These are phyloP conservation scores for Nematopogon swammerdamellus DNA, from an alignment of 2,888 invertebrate species.

Conservation along the genomic window DNA sequence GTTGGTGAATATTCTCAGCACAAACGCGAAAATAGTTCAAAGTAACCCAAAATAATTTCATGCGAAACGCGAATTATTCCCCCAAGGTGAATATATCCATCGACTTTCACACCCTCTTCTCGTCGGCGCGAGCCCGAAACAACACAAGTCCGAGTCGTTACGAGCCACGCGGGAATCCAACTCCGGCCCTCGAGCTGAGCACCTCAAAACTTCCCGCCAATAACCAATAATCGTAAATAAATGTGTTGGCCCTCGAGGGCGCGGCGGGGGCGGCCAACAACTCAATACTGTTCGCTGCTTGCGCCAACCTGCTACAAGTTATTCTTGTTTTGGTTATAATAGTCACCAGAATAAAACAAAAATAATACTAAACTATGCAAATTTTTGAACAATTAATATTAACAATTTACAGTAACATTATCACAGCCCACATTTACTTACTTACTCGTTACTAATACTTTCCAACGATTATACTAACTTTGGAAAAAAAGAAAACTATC, in stretches of 20 bases:
- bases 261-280: not conserved
- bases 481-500: too few species aligned
- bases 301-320: too few species aligned
- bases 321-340: too few species aligned
- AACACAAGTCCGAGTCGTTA: not conserved
- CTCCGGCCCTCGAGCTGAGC: not conserved
- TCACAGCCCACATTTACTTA: too few species aligned
- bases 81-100: slow-evolving; percentile 50
- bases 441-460: too few species aligned
- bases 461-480: too few species aligned
- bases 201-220: slow-evolving; percentile 22
- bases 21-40: too few species aligned
- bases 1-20: too few species aligned
- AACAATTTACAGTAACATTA: too few species aligned
- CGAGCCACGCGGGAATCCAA: not conserved
- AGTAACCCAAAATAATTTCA: not conserved
- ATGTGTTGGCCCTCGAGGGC: slow-evolving; percentile 16
- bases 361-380: too few species aligned
- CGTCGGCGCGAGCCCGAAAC: not conserved
- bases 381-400: too few species aligned
- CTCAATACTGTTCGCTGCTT: not conserved
- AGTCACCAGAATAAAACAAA: too few species aligned
- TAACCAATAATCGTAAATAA: slow-evolving; percentile 58
- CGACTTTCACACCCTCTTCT: slow-evolving; percentile 11
- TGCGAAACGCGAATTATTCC: slow-evolving; percentile 32